Percentiles rank a stretch among this genome's conserved stretches.
These are phyloP conservation scores for Tridacna crocea DNA, from an alignment of 2,888 invertebrate species.

Conservation along the genomic window DNA sequence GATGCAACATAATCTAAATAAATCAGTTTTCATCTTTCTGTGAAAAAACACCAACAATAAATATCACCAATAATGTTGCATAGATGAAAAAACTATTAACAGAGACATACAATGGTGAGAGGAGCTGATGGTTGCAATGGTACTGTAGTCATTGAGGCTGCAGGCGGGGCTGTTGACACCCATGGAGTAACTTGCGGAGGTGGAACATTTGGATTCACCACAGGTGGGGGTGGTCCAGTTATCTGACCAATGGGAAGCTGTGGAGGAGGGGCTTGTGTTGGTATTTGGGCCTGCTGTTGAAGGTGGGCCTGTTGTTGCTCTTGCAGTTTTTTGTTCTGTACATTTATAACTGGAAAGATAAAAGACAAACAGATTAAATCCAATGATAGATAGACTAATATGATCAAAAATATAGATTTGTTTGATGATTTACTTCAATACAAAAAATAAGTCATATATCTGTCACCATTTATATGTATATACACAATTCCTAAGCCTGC, in stretches of 20 bases:
- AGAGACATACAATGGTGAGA: not conserved
- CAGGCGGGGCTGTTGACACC: conserved; percentile 40
- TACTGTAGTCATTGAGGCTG: not conserved
- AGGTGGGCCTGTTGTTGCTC: conserved; percentile 72
- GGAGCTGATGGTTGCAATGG: conserved; percentile 24
- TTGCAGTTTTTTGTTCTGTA: conserved; percentile 74
- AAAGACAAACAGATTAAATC: not conserved
- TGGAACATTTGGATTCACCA: conserved; percentile 25
- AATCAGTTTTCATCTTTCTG: no score
- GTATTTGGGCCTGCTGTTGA: conserved; percentile 42
- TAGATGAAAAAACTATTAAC: not conserved
- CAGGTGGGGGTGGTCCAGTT: conserved; percentile 24
- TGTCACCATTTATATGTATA: no score
- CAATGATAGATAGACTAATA: no score
- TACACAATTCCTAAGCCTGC: no score
- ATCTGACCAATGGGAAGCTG: conserved; percentile 42
- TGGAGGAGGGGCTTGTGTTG: conserved; percentile 84
- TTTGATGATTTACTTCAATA: no score
- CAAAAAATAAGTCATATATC: no score
- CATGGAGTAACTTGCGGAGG: conserved; percentile 48
- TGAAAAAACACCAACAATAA: no score
- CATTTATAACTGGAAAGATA: conserved; percentile 70
- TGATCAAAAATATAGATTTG: no score
- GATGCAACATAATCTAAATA: no score
- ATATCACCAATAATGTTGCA: not conserved